Evolutionary conservation across 2,797 vertebrate genomes (phyloP).

Genomic region (Onychomys torridus): DNA sequence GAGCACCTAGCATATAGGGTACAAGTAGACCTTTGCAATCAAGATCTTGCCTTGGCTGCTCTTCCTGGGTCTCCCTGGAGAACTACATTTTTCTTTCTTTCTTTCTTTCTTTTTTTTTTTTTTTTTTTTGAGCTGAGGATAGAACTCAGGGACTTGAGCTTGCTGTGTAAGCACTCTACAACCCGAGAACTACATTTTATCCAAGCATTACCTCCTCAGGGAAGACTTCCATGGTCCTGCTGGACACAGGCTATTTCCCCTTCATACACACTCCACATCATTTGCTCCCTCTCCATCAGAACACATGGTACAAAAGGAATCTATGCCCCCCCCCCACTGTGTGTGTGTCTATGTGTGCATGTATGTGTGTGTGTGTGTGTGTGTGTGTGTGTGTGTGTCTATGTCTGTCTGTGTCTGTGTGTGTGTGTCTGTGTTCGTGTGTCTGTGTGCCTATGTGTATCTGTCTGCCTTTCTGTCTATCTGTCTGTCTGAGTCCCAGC

Average conservation of each 20-base stretch:
- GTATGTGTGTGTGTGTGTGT: not conserved
- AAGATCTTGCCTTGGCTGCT: not conserved
- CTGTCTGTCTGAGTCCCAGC: not conserved
- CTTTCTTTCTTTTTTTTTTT: too few relatives aligned
- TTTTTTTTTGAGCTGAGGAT: too few relatives aligned
- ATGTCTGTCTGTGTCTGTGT: not conserved
- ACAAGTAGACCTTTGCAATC: not conserved
- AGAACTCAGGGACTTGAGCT: too few relatives aligned
- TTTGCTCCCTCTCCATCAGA: not conserved
- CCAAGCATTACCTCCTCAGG: not conserved
- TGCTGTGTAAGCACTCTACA: too few relatives aligned
- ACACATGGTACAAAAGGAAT: not conserved
- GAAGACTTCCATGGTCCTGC: not conserved
- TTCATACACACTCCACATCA: not conserved
- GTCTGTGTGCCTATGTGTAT: fast-evolving
- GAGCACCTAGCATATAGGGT: not conserved
- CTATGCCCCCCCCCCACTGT: not conserved
- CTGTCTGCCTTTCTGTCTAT: not conserved
- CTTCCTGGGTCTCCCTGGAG: not conserved
- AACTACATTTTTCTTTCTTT: conserved; percentile 3
- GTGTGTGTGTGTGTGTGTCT: not conserved
- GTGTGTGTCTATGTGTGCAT: not conserved
- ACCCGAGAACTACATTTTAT: conserved; percentile 6
- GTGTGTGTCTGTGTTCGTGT: not conserved
- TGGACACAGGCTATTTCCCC: not conserved